phyloP scores from a whole-genome alignment of 2,797 vertebrate genomes.

The Hydrocynus forskahlii region DNA sequence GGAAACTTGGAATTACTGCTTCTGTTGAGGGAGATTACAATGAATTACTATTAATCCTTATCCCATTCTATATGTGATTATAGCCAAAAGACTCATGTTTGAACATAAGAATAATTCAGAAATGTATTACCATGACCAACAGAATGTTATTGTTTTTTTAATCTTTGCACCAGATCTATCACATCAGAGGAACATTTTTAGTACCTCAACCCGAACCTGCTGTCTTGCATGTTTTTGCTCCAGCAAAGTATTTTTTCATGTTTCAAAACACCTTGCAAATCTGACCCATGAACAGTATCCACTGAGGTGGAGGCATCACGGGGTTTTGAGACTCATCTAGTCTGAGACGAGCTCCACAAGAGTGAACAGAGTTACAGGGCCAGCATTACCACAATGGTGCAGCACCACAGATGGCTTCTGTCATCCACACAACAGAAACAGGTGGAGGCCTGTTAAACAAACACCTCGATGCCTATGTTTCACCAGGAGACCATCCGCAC shows the following conservation, averaged over 20 bases:
- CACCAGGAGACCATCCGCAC: constrained; percentile 13
- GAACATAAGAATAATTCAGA: background rate
- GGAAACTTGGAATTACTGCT: constrained; percentile 5
- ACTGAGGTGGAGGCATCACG: background rate
- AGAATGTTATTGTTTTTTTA: background rate
- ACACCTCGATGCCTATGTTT: background rate
- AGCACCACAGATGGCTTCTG: constrained; percentile 41
- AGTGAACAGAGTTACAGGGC: background rate
- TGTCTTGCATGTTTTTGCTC: background rate
- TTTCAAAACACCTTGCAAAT: background rate
- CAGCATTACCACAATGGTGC: background rate
- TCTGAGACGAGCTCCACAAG: background rate
- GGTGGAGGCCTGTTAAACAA: constrained; percentile 33
- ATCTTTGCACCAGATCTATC: background rate
- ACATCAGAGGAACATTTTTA: too few relatives aligned
- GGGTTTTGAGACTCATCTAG: background rate
- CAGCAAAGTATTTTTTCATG: background rate
- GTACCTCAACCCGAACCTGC: background rate
- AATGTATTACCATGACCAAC: background rate
- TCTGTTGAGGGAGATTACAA: constrained; percentile 3
- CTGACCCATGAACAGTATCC: background rate
- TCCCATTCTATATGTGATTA: constrained; percentile 18
- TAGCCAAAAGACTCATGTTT: background rate
- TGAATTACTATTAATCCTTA: background rate
- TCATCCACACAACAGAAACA: constrained; percentile 36